phyloP scores from a whole-genome alignment of 2,888 invertebrate genomes.

The Galerucella calmariensis region DNA sequence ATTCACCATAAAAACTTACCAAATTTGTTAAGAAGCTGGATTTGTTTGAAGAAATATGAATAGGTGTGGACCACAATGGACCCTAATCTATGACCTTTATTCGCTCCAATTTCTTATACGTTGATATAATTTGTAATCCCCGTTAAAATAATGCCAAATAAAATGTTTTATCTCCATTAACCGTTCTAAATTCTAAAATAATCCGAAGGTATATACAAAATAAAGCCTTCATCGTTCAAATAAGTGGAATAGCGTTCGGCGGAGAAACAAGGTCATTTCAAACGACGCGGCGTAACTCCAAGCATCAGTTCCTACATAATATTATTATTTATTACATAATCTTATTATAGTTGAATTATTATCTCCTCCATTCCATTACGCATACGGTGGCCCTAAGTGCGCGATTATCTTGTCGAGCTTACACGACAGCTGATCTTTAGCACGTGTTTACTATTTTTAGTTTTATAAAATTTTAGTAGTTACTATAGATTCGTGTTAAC shows the following conservation, averaged over 20 bases:
- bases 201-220: background rate
- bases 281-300: background rate
- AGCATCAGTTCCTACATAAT: slow-evolving; percentile 9
- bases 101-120: too few relatives aligned
- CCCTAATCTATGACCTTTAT: too few relatives aligned
- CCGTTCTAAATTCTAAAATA: slow-evolving; percentile 7
- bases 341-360: background rate
- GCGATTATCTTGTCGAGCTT: background rate
- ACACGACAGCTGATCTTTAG: background rate
- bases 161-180: background rate
- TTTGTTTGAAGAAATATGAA: too few relatives aligned
- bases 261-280: slow-evolving; percentile 16
- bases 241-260: slow-evolving; percentile 7
- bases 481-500: background rate
- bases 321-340: slow-evolving; percentile 8
- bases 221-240: slow-evolving; percentile 9
- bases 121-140: too few relatives aligned
- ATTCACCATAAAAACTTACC: too few relatives aligned
- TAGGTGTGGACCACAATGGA: too few relatives aligned
- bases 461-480: background rate
- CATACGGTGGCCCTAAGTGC: background rate
- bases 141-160: too few relatives aligned
- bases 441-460: slow-evolving; percentile 4
- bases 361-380: background rate
- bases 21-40: too few relatives aligned